phyloP scores from a whole-genome alignment of 2,797 vertebrate genomes.

The Gobio occitaniae region DNA sequence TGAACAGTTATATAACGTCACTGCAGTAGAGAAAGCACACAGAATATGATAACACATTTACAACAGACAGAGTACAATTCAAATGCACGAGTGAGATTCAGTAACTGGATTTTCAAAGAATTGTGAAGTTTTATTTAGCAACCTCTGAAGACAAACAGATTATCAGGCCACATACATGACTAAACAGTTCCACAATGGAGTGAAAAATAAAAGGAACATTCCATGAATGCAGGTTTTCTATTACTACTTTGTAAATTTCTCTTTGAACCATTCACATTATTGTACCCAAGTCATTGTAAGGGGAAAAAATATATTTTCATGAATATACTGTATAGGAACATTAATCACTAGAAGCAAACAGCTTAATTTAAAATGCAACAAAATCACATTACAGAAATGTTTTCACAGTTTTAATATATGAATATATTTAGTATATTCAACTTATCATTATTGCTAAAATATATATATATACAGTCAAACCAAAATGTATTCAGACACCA shows the following conservation, averaged over 20 bases:
- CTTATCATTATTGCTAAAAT: too few relatives aligned
- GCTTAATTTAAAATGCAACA: too few relatives aligned
- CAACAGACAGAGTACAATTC: background rate
- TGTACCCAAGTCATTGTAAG: background rate
- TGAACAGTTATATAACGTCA: conserved; percentile 94
- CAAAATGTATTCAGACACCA: too few relatives aligned
- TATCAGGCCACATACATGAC: too few relatives aligned
- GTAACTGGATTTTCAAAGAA: background rate
- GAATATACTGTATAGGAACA: too few relatives aligned
- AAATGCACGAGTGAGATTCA: background rate
- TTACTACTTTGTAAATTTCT: background rate
- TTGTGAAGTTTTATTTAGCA: background rate
- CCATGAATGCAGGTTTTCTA: background rate
- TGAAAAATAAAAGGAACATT: background rate
- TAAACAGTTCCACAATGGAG: background rate
- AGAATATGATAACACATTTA: background rate
- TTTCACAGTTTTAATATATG: too few relatives aligned
- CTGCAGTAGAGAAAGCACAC: conserved; percentile 69
- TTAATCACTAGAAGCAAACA: too few relatives aligned
- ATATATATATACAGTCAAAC: too few relatives aligned
- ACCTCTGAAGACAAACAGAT: too few relatives aligned
- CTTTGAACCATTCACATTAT: background rate
- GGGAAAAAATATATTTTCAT: background rate
- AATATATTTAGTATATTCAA: too few relatives aligned
- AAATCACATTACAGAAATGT: too few relatives aligned